Base-by-base conservation (phyloP, 2,113 vertebrate species). In the Varanus salvator region DNA sequence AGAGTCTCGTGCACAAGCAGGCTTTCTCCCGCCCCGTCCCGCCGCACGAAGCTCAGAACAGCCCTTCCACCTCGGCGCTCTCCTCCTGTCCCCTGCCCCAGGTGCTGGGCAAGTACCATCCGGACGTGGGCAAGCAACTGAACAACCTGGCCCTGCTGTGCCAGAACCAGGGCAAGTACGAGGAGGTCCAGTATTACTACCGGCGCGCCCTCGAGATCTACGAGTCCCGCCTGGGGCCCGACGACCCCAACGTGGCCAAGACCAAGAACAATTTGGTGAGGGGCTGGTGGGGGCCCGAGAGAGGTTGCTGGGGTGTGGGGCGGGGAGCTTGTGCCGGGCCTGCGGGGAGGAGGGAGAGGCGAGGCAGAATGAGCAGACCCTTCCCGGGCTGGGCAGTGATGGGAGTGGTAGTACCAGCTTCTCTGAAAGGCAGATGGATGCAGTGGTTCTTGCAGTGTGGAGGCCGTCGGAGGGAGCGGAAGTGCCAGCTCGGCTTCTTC, bases 181-280 rank as follows among this genome's bases (percentile, higher is more conserved):
- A 96, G 64, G 96, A 97, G 75, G 96, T 97, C 60, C 96, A 97
- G 2, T 90, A 96, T 83, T 97, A 97, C 86, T 97, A 97, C 54
- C 94, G 94, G 74, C 94, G 96, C 9, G 96, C 96, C 0, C 93
- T 97, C 76, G 95, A 97, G 88, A 97, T 97, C 94, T 97, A 97
- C 0, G 95, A 96, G 60, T 92, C 94, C 0, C 92, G 95, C 48
- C 95, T 97, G 0, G 96, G 96, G 48, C 94, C 96, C 0, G 96
- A 97, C 0, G 95, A 97, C 88, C 96, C 96, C 81, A 97, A 96
- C 1, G 96, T 98, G 87, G 98, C 98, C 94, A 98, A 98, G 94
- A 98, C 98, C 92, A 98, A 98, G 97, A 98, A 98, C 85, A 97
- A 97, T 87, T 91, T 97, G 96, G 96, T 97, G 69, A 89, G 85